Base-by-base conservation (phyloP, 2,113 vertebrate species). In the Excalfactoria chinensis region DNA sequence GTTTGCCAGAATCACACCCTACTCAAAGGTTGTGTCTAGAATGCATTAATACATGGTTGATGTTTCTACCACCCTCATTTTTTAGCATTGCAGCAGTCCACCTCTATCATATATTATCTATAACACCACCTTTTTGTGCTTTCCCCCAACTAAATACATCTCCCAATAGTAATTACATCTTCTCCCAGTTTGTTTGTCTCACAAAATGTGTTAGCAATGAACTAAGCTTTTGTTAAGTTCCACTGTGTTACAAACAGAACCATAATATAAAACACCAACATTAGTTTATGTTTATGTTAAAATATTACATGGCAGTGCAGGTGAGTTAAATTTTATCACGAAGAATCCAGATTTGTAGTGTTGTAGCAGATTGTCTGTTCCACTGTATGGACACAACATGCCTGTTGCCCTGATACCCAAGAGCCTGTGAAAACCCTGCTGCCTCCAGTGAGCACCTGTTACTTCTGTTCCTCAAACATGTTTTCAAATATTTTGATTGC, bases 331-430 rank as follows among this genome's bases (percentile, higher is more conserved):
- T 67, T 32, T 3, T 6, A 26, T 28, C 73, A 20, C 5, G 18
- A 13, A 72, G 17, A 89, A 3, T 1, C 0, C 28, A 79, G 49
- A 8, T 73, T 83, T 73, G 28, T 9, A 46, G 8, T 0, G 0
- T 49, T 86, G 25, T 12, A 75, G 51, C 32, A 77, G 40, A 34
- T 53, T 6, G 28, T 44, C 66, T 60, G 13, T 46, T 85, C 32
- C 46, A 44, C 28, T 49, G 75, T 74, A 37, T 19, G 43, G 66
- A 18, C 21, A 7, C 2, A 34, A 77, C 22, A 16, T 40, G 3
- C 14, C 22, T 44, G 13, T 35, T 21, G 44, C 3, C 21, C 15
- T 44, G 9, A 9, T 25, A 34, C 14, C 12, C 21, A 53, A 64
- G 32, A 4, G 40, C 35, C 34, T 28, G 18, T 53, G 80, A 64